Conservation (phyloP, 2,888 invertebrate species). For the Unio delphinus region DNA sequence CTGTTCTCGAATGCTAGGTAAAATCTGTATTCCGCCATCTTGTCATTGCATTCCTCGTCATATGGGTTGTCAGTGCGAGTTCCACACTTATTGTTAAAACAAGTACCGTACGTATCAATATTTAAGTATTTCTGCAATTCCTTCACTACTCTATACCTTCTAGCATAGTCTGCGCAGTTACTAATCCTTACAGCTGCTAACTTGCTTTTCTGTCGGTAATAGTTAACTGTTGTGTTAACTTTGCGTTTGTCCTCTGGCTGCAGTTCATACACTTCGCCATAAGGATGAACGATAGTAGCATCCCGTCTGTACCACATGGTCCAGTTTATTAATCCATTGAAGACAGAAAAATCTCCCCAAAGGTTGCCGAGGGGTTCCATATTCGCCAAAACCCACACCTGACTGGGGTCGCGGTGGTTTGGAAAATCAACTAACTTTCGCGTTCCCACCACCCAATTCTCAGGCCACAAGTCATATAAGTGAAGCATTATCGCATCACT, state of each 20-base stretch:
- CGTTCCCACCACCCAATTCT: too few species aligned
- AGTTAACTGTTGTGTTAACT: not conserved
- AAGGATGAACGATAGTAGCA: too few species aligned
- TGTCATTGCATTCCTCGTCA: not conserved
- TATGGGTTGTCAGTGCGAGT: too few species aligned
- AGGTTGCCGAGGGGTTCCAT: conserved; percentile 18
- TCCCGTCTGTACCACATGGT: too few species aligned
- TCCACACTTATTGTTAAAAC: too few species aligned
- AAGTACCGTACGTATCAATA: too few species aligned
- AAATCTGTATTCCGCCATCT: conserved; percentile 12
- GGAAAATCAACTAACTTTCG: too few species aligned
- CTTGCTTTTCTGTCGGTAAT: conserved; percentile 4
- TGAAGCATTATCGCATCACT: conserved; percentile 22
- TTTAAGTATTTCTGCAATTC: too few species aligned
- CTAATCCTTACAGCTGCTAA: not conserved
- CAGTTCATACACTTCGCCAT: not conserved
- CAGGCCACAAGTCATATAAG: not conserved
- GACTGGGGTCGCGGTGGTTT: too few species aligned
- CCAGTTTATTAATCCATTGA: conserved; percentile 5
- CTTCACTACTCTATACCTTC: too few species aligned
- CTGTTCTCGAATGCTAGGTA: conserved; percentile 23
- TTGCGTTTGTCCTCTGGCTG: conserved; percentile 3
- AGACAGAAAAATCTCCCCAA: conserved; percentile 12
- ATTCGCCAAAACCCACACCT: conserved; percentile 16
- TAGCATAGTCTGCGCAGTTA: too few species aligned